A percentile compares a stretch with the other conserved stretches of the same genome.
Conservation (phyloP, 2,888 invertebrate genomes). For the Gerris lacustris region DNA sequence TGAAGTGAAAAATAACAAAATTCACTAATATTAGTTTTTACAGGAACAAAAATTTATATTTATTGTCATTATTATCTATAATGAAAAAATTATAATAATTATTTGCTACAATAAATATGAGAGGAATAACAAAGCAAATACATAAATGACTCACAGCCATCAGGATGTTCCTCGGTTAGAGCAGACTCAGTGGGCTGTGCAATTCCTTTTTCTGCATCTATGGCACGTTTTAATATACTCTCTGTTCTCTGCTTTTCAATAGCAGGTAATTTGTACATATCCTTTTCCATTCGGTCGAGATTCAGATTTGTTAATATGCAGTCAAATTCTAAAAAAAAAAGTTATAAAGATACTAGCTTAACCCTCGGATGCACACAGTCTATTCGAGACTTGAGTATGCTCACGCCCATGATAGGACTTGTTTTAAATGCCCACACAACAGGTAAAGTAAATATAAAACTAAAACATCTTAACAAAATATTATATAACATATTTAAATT, state of each 20-base stretch:
- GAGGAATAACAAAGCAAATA: neutral
- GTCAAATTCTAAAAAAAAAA: slow-evolving; percentile 51
- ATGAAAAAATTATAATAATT: neutral
- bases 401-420: slow-evolving; percentile 26
- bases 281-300: slow-evolving; percentile 57
- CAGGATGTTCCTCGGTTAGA: slow-evolving; percentile 72
- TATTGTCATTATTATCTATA: neutral
- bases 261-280: slow-evolving; percentile 54
- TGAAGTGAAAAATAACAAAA: too few species aligned
- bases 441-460: slow-evolving; percentile 13
- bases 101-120: slow-evolving; percentile 11
- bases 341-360: neutral
- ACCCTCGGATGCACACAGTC: neutral
- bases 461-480: too few species aligned
- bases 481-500: too few species aligned
- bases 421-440: too few species aligned
- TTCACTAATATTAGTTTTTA: too few species aligned
- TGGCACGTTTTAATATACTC: slow-evolving; percentile 70
- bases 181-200: slow-evolving; percentile 41
- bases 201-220: slow-evolving; percentile 63
- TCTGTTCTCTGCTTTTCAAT: slow-evolving; percentile 66
- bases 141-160: slow-evolving; percentile 52
- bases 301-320: slow-evolving; percentile 77
- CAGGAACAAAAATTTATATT: too few species aligned
- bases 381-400: neutral